A percentile compares a stretch with the other conserved stretches of the same genome.
phyloP scores from a whole-genome alignment of 2,113 vertebrate species.

The Herpailurus yagouaroundi region DNA sequence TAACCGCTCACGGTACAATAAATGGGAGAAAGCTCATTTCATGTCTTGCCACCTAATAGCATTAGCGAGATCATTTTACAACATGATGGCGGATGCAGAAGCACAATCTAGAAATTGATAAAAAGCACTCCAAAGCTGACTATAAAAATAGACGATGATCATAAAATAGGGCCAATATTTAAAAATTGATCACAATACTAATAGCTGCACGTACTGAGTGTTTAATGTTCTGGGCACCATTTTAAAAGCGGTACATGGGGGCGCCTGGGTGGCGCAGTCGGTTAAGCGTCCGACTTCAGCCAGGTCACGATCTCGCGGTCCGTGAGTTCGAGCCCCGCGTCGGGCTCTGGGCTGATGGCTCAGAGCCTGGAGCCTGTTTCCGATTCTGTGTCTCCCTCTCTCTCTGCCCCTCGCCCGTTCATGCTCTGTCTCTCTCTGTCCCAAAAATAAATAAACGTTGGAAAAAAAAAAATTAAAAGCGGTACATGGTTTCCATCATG shows the following conservation, averaged over 20 bases:
- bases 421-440: no score
- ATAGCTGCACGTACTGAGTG: not conserved
- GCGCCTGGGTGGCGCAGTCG: no score
- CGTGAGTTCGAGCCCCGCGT: no score
- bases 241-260: not conserved
- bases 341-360: no score
- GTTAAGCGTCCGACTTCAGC: no score
- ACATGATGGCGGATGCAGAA: not conserved
- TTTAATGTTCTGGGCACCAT: not conserved
- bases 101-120: not conserved
- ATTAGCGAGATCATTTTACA: not conserved
- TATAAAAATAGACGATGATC: not conserved
- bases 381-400: no score
- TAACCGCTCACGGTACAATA: slow-evolving; percentile 39
- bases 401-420: no score
- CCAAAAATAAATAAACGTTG: no score
- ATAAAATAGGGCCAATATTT: slow-evolving; percentile 16
- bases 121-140: not conserved
- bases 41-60: not conserved
- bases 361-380: no score
- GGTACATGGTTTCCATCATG: not conserved
- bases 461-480: no score
- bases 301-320: no score
- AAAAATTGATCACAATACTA: not conserved
- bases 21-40: not conserved